These are phyloP conservation scores for Heloderma charlesbogerti DNA, from an alignment of 2,113 vertebrate genomes.

Conservation along the genomic window DNA sequence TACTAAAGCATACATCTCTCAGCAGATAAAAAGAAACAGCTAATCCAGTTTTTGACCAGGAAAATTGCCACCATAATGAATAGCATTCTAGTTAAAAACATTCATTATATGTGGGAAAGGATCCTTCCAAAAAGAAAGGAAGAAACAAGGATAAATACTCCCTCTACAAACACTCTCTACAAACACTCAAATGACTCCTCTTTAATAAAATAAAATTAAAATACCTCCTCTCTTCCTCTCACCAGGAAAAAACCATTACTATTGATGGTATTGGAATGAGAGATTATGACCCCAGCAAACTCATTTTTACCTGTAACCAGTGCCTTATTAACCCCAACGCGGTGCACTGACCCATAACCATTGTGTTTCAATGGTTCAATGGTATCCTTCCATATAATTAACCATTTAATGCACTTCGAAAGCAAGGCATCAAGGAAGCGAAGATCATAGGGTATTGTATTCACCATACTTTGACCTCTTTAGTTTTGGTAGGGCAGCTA, in stretches of 20 bases:
- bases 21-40: neutral
- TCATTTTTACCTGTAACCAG: slow-evolving; percentile 34
- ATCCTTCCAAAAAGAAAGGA: neutral
- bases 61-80: neutral
- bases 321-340: slow-evolving; percentile 33
- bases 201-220: neutral
- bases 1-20: neutral
- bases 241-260: slow-evolving; percentile 26
- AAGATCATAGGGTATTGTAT: neutral
- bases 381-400: slow-evolving; percentile 28
- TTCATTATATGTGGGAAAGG: neutral
- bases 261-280: slow-evolving; percentile 34
- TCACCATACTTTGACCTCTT: neutral
- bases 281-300: slow-evolving; percentile 32
- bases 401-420: slow-evolving; percentile 28
- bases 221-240: neutral
- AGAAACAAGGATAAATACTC: neutral
- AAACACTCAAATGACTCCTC: neutral
- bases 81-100: neutral
- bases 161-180: neutral
- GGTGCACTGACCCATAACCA: slow-evolving; percentile 13
- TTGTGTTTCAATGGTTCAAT: no score
- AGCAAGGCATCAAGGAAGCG: slow-evolving; percentile 2
- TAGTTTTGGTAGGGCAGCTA: neutral
- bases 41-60: neutral